Conservation (phyloP, 2,797 vertebrate genomes). For the Crossoptilon crossoptilon region DNA sequence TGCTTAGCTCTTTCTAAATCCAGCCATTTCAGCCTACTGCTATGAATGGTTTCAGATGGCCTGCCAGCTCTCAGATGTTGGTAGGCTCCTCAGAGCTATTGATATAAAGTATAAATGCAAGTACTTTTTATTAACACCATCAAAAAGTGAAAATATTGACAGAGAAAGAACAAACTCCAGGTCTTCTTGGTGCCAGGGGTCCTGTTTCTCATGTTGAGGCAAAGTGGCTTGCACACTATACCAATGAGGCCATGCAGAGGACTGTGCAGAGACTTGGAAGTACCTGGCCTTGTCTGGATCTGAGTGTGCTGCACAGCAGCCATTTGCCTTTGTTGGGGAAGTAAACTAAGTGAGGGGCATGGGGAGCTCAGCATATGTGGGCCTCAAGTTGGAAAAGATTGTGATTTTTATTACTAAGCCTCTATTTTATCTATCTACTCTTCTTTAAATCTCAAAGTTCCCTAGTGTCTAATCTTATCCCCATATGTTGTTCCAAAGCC, state of each 20-base stretch:
- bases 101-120: neutral
- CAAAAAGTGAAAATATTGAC: neutral
- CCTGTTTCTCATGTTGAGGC: neutral
- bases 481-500: neutral
- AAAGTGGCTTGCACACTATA: neutral
- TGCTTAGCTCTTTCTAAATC: neutral
- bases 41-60: neutral
- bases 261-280: neutral
- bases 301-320: neutral
- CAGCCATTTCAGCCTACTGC: neutral
- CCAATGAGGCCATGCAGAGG: neutral
- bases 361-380: neutral
- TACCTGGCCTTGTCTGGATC: neutral
- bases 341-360: neutral
- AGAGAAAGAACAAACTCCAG: neutral
- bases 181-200: neutral
- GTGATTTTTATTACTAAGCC: neutral
- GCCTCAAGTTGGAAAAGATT: neutral
- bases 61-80: neutral
- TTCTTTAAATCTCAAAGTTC: neutral
- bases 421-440: neutral
- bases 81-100: neutral
- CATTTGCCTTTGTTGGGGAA: neutral
- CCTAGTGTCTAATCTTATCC: neutral
- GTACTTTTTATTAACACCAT: neutral